Evolutionary conservation across 2,888 invertebrate genomes (phyloP).

Genomic region (Clunio marinus): DNA sequence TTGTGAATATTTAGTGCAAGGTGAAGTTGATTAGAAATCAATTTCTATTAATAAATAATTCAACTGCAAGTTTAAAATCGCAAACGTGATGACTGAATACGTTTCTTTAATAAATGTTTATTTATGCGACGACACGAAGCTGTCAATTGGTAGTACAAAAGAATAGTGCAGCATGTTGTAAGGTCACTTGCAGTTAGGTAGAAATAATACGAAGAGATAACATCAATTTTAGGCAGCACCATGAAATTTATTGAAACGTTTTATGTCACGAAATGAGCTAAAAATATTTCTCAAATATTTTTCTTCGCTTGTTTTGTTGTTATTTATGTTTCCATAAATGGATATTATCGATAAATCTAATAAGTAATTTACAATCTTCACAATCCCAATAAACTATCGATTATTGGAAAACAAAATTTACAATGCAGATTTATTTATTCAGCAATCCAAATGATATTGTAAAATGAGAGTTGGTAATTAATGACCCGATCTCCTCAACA

Average conservation of each 20-base stretch:
- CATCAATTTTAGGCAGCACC: not conserved
- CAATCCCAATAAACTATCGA: constrained; percentile 21
- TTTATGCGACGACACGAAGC: not conserved
- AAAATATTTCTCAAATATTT: not conserved
- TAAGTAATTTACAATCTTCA: constrained; percentile 22
- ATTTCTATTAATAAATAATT: too few species aligned
- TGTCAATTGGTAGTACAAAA: constrained; percentile 6
- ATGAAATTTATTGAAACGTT: not conserved
- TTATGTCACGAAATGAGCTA: not conserved
- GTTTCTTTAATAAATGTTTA: too few species aligned
- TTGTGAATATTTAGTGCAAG: too few species aligned
- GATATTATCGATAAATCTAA: constrained; percentile 17
- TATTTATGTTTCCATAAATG: not conserved
- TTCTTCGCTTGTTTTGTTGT: not conserved
- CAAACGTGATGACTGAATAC: too few species aligned
- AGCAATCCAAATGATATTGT: not conserved
- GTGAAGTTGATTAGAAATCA: too few species aligned
- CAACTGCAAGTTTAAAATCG: too few species aligned
- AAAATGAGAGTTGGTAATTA: constrained; percentile 25
- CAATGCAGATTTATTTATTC: constrained; percentile 21
- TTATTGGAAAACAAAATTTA: constrained; percentile 27
- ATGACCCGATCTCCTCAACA: not conserved
- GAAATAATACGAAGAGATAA: not conserved
- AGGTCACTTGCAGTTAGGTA: not conserved
- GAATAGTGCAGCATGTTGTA: not conserved